Evolutionary conservation across 1,140 invertebrate species (phyloP).

Genomic region (Condylostylus longicornis): DNA sequence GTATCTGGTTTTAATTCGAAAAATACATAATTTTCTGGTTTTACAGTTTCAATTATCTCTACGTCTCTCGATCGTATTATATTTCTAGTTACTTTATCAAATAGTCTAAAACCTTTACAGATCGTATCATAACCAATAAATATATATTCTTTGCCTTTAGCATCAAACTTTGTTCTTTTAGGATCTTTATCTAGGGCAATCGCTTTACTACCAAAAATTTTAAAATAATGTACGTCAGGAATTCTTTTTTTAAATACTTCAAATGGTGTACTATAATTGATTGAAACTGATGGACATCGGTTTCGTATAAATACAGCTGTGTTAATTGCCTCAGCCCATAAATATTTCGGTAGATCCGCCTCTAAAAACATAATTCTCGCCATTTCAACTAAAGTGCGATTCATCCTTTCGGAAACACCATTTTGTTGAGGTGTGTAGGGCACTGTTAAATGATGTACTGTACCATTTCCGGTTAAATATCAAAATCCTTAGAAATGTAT

Average conservation of each 20-base stretch:
- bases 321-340: constrained; percentile 35
- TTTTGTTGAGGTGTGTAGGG: constrained; percentile 32
- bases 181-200: constrained; percentile 24
- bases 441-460: constrained; percentile 26
- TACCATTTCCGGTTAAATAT: constrained; percentile 15
- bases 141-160: constrained; percentile 4
- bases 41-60: constrained; percentile 6
- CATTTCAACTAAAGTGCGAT: constrained; percentile 12
- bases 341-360: constrained; percentile 17
- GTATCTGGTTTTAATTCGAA: neutral
- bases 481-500: constrained; percentile 19
- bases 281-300: constrained; percentile 4
- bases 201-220: constrained; percentile 22
- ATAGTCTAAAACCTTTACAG: constrained; percentile 7
- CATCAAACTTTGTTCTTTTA: constrained; percentile 13
- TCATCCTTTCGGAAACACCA: constrained; percentile 25
- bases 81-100: constrained; percentile 1
- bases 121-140: constrained; percentile 4
- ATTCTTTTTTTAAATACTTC: constrained; percentile 8
- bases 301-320: constrained; percentile 13
- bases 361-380: constrained; percentile 18
- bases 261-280: constrained; percentile 6
- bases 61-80: constrained; percentile 5
- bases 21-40: too few relatives aligned
- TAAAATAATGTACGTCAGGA: constrained; percentile 19